phyloP scores from a whole-genome alignment of 2,888 invertebrate species.

The Epistrophella euchroma region DNA sequence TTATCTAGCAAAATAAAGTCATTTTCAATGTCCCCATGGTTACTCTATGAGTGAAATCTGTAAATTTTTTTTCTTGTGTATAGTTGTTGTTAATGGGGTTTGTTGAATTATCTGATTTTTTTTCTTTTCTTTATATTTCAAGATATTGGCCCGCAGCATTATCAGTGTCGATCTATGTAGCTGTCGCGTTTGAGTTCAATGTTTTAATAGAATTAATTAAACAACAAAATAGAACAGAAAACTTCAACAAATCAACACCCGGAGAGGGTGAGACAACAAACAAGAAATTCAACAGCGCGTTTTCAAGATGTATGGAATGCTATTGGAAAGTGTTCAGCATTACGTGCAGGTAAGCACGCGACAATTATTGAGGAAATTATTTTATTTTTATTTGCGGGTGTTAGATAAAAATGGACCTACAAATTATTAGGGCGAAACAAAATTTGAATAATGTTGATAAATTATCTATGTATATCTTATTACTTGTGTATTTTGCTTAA shows the following conservation, averaged over 20 bases:
- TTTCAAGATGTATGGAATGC: constrained; percentile 91
- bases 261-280: constrained; percentile 15
- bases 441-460: constrained; percentile 18
- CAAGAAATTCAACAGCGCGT: too few species aligned
- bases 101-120: neutral
- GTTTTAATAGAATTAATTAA: constrained; percentile 64
- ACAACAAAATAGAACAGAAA: constrained; percentile 21
- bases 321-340: constrained; percentile 92
- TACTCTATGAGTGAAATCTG: too few species aligned
- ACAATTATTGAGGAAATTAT: constrained; percentile 57
- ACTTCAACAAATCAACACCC: constrained; percentile 17
- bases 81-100: neutral
- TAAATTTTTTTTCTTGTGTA: neutral
- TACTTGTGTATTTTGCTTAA: neutral
- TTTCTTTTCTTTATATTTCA: constrained; percentile 45
- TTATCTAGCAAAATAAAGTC: too few species aligned
- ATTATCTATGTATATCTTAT: neutral
- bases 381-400: constrained; percentile 21
- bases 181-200: constrained; percentile 48
- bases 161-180: constrained; percentile 23
- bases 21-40: too few species aligned
- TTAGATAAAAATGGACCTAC: neutral
- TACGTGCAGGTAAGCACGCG: constrained; percentile 88
- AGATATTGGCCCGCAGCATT: constrained; percentile 42
- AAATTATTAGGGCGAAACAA: neutral